phyloP scores from a whole-genome alignment of 2,888 invertebrate genomes.

The Entomobrya proxima region DNA sequence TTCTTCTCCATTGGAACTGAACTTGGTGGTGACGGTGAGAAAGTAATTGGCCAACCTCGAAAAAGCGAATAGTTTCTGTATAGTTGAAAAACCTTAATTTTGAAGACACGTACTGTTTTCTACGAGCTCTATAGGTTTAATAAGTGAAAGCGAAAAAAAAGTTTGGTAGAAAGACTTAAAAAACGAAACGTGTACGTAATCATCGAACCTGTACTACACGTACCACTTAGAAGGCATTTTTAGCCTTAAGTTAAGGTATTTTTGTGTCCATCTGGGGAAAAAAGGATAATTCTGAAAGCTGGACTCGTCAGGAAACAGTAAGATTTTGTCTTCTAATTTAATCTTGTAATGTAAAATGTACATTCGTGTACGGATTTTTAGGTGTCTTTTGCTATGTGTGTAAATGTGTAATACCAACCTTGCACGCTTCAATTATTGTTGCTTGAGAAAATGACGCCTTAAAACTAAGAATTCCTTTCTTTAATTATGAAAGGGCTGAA shows the following conservation, averaged over 20 bases:
- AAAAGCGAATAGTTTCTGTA: neutral
- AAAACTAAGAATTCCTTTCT: neutral
- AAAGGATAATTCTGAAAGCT: slow-evolving; percentile 40
- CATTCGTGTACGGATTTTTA: neutral
- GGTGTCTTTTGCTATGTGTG: neutral
- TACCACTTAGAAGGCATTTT: neutral
- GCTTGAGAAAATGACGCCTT: neutral
- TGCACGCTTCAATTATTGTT: no score
- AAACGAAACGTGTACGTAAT: neutral
- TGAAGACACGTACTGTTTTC: neutral
- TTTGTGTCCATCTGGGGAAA: neutral
- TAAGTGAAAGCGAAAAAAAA: slow-evolving; percentile 27
- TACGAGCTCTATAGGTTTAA: neutral
- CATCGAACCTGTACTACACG: slow-evolving; percentile 5
- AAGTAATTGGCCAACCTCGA: slow-evolving; percentile 31
- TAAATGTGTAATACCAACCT: no score
- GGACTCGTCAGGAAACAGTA: slow-evolving; percentile 65
- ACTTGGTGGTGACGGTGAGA: neutral
- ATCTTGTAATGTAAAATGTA: neutral
- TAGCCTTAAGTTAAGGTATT: slow-evolving; percentile 17
- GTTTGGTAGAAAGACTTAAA: neutral
- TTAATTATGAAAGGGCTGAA: slow-evolving; percentile 22
- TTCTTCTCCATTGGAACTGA: slow-evolving; percentile 38
- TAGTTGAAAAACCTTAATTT: neutral
- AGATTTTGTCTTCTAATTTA: slow-evolving; percentile 10